Conservation (phyloP, 2,113 vertebrate genomes). For the Toxotes chatareus region DNA sequence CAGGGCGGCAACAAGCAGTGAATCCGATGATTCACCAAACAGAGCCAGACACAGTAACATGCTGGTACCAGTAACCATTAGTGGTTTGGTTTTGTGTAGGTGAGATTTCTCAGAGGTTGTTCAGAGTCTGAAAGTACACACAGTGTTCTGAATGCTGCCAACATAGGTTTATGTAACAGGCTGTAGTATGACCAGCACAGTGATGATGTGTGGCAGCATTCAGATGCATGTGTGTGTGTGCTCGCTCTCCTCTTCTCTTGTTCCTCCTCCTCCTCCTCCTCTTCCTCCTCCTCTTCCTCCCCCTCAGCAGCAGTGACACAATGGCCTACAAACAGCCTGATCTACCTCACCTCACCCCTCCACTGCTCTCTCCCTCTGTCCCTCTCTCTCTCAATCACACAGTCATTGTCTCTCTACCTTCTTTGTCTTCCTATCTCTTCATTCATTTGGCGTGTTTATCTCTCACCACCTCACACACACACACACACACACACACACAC, state of each 20-base stretch:
- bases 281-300: slow-evolving; percentile 38
- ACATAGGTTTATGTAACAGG: slow-evolving; percentile 39
- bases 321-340: slow-evolving; percentile 73
- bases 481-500: background rate
- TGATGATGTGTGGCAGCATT: background rate
- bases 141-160: slow-evolving; percentile 14
- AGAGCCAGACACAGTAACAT: background rate
- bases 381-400: slow-evolving; percentile 16
- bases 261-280: slow-evolving; percentile 30
- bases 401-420: background rate
- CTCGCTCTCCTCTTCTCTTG: background rate
- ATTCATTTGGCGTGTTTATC: background rate
- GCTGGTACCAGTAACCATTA: background rate
- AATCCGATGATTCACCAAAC: background rate
- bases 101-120: slow-evolving; percentile 24
- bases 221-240: slow-evolving; percentile 2
- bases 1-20: too few relatives aligned
- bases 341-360: slow-evolving; percentile 40
- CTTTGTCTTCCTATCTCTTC: background rate
- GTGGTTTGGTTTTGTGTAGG: background rate
- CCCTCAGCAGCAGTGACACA: slow-evolving; percentile 71
- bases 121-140: slow-evolving; percentile 14
- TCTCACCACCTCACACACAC: background rate
- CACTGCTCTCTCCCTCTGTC: slow-evolving; percentile 15
- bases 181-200: slow-evolving; percentile 20